phyloP scores from a whole-genome alignment of 2,888 invertebrate species.

The Apamea monoglypha region DNA sequence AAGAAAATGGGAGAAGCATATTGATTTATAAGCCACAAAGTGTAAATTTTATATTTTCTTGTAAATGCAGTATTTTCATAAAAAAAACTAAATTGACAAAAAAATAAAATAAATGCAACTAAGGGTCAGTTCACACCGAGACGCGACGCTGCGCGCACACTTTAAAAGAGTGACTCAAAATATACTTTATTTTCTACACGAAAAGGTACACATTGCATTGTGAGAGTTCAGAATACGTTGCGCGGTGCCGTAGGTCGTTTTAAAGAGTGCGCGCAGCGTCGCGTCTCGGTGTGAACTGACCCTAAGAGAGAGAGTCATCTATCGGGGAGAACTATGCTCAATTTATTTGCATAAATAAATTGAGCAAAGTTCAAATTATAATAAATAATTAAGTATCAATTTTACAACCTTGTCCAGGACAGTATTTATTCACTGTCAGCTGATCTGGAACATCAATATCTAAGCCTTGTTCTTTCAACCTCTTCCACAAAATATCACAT shows the following conservation, averaged over 20 bases:
- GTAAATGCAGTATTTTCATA: too few species aligned
- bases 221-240: too few species aligned
- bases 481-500: slow-evolving; percentile 92
- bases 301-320: background rate
- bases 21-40: background rate
- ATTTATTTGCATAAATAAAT: background rate
- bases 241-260: too few species aligned
- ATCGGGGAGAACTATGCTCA: background rate
- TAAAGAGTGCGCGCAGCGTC: too few species aligned
- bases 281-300: too few species aligned
- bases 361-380: too few species aligned
- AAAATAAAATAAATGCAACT: background rate
- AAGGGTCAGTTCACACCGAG: too few species aligned
- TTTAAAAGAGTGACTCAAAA: too few species aligned
- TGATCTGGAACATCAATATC: slow-evolving; percentile 92
- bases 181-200: too few species aligned
- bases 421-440: slow-evolving; percentile 95
- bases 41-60: background rate
- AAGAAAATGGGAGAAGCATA: background rate
- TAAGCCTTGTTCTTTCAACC: slow-evolving; percentile 84
- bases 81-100: background rate
- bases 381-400: background rate
- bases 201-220: too few species aligned
- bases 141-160: too few species aligned
- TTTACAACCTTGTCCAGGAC: slow-evolving; percentile 94